Evolutionary conservation across 1,140 invertebrate species (phyloP).

Genomic region (Drosophila sproati): DNA sequence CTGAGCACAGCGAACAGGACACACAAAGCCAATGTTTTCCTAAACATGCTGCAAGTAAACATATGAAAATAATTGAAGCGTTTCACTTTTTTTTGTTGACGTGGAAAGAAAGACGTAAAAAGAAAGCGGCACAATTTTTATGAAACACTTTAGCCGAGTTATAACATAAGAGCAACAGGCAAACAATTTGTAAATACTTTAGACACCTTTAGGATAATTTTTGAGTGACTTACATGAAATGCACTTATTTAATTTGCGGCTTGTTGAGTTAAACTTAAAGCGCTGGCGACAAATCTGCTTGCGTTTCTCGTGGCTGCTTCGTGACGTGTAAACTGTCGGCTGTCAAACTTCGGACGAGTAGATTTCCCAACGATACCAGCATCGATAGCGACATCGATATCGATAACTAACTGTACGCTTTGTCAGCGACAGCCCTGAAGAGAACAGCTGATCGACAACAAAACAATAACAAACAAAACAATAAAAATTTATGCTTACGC

Average conservation of each 20-base stretch:
- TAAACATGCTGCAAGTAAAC: slow-evolving; percentile 70
- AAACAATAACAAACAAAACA: slow-evolving; percentile 51
- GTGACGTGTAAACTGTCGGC: slow-evolving; percentile 78
- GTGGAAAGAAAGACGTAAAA: slow-evolving; percentile 59
- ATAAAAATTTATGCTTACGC: slow-evolving; percentile 23
- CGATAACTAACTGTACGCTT: background rate
- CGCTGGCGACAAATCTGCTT: slow-evolving; percentile 36
- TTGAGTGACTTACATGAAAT: slow-evolving; percentile 61
- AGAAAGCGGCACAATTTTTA: slow-evolving; percentile 12
- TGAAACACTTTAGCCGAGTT: background rate
- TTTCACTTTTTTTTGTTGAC: slow-evolving; percentile 78
- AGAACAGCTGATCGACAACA: slow-evolving; percentile 49
- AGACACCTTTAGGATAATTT: slow-evolving; percentile 18
- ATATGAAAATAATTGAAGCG: slow-evolving; percentile 18
- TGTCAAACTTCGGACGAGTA: slow-evolving; percentile 60
- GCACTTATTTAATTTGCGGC: slow-evolving; percentile 45
- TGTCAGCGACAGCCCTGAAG: slow-evolving; percentile 19
- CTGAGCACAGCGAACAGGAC: slow-evolving; percentile 69
- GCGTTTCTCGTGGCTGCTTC: slow-evolving; percentile 68
- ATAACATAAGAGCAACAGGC: slow-evolving; percentile 6
- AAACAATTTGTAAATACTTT: background rate
- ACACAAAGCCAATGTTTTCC: slow-evolving; percentile 60
- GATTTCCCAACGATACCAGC: slow-evolving; percentile 4
- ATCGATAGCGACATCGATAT: slow-evolving; percentile 28
- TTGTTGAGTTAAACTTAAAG: slow-evolving; percentile 49